These are phyloP conservation scores for Belonocnema kinseyi DNA, from an alignment of 1,140 invertebrate genomes.

Conservation along the genomic window DNA sequence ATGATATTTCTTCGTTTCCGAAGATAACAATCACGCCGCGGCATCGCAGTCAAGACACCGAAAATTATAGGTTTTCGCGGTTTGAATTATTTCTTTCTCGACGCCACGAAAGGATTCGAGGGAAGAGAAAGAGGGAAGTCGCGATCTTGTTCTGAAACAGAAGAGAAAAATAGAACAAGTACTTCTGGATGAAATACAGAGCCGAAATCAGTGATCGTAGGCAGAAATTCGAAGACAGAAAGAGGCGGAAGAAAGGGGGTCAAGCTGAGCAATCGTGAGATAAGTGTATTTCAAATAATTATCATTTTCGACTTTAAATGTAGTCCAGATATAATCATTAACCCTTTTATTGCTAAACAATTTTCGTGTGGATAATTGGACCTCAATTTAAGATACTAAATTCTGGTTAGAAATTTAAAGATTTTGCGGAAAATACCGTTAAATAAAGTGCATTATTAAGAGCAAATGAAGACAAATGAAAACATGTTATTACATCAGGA, in stretches of 20 bases:
- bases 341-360: too few species aligned
- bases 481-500: too few species aligned
- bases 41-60: conserved; percentile 30
- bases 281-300: conserved; percentile 20
- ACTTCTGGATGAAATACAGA: conserved; percentile 10
- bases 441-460: too few species aligned
- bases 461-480: too few species aligned
- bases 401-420: too few species aligned
- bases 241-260: background rate
- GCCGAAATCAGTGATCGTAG: background rate
- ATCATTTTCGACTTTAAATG: background rate
- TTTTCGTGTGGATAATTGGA: too few species aligned
- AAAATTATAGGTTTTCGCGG: conserved; percentile 62
- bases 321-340: too few species aligned
- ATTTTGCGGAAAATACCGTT: too few species aligned
- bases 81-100: conserved; percentile 60
- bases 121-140: conserved; percentile 11
- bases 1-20: conserved; percentile 55
- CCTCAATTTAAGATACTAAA: too few species aligned
- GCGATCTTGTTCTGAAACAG: conserved; percentile 1
- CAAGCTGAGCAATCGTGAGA: background rate
- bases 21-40: conserved; percentile 50
- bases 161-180: conserved; percentile 17
- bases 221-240: background rate
- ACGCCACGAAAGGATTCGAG: conserved; percentile 25